Evolutionary conservation across 2,888 invertebrate genomes (phyloP), one percentile per base, ranked within the genome.

Genomic region (Rhabditophanes sp.): DNA sequence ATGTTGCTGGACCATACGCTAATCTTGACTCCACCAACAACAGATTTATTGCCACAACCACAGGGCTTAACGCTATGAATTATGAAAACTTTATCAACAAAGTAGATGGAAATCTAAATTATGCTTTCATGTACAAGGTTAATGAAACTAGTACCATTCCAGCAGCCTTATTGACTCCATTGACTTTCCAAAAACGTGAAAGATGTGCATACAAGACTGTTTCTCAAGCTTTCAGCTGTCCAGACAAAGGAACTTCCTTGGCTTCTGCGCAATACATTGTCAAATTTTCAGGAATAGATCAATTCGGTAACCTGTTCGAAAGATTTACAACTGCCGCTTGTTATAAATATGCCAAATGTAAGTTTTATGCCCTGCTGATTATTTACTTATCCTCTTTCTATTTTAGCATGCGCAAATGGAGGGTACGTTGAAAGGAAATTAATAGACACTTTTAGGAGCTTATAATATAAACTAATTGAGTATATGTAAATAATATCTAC

Each of bases 291-390:
- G 56, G 56, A 27, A 43, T 56, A 15, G 56, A 56, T 37, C 56
- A 54, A 32, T 51, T 43, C 33, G 56, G 56, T n/a, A 49, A 47
- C 35, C 36, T 54, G 7, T 56, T 56, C 33, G 50, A 56, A 29
- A 41, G 56, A 17, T 47, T 44, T 17, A 24, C 39, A 3, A 42
- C 44, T 22, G 31, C 54, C 2, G 30, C 42, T 7, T 56, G 56
- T 39, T 35, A 40, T 15, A 49, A 41, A 28, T n/a, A n/a, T n/a
- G n/a, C 25, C 14, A 30, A 6, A 30, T 14, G 30, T 30, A 30
- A 29, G 4, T 30, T 24, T 12, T 4, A 12, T 11, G 5, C 21
- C 18, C 11, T 8, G 31, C 7, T 3, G 9, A 12, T 20, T 27
- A 31, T 18, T 9, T 21, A n/a, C 21, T 3, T 15, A 7, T 19